A percentile compares a stretch with the other conserved stretches of the same genome.
phyloP scores from a whole-genome alignment of 2,888 invertebrate genomes.

The Melipona bicolor region DNA sequence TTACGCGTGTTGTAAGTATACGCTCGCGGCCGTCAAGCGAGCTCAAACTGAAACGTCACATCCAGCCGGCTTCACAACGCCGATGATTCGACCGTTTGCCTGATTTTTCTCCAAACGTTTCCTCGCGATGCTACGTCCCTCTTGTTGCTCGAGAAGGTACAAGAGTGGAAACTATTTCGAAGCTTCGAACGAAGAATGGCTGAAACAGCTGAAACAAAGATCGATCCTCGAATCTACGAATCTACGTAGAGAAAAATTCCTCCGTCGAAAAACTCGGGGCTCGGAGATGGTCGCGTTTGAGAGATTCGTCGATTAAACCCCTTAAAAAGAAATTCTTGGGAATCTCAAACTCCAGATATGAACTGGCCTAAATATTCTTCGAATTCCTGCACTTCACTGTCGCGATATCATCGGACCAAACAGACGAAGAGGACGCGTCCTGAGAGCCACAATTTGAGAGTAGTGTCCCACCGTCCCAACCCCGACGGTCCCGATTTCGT shows the following conservation, averaged over 20 bases:
- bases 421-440: not conserved
- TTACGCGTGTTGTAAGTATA: not conserved
- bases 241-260: too few species aligned
- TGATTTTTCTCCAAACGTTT: not conserved
- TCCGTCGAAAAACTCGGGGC: not conserved
- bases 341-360: not conserved
- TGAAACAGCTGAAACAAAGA: not conserved
- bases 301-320: too few species aligned
- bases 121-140: not conserved
- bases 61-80: constrained; percentile 47
- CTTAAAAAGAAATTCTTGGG: not conserved
- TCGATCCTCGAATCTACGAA: too few species aligned
- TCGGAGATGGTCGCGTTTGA: too few species aligned
- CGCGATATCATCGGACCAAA: not conserved
- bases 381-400: not conserved
- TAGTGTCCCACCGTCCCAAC: constrained; percentile 45
- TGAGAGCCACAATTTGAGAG: not conserved
- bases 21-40: not conserved
- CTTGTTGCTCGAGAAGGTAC: not conserved
- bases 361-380: not conserved
- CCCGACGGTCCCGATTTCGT: constrained; percentile 60
- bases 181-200: not conserved
- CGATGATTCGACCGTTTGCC: constrained; percentile 16
- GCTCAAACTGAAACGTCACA: constrained; percentile 54
- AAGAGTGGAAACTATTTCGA: not conserved